phyloP scores from a whole-genome alignment of 2,113 vertebrate genomes.

The Micromys minutus region DNA sequence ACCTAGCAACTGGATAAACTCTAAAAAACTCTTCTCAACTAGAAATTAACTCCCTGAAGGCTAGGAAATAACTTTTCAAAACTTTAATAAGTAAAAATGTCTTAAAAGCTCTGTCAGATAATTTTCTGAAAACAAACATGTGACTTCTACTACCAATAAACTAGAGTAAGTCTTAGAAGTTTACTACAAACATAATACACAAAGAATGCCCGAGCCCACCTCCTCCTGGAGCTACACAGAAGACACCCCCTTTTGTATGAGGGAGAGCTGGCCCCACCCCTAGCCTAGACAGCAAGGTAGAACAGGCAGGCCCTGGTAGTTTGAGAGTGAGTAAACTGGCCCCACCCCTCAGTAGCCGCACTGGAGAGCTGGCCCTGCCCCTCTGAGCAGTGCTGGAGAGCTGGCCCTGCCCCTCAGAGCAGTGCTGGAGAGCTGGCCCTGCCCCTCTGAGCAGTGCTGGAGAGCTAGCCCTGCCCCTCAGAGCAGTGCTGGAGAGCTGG shows the following conservation, averaged over 20 bases:
- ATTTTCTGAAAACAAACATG: conserved; percentile 41
- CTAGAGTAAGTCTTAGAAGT: not conserved
- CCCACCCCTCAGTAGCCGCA: too few relatives aligned
- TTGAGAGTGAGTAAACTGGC: not conserved
- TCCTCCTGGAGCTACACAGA: not conserved
- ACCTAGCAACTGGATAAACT: not conserved
- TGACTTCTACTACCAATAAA: not conserved
- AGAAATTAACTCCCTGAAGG: not conserved
- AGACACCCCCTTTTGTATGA: not conserved
- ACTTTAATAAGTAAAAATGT: conserved; percentile 39
- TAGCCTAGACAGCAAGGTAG: not conserved
- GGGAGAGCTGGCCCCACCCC: not conserved
- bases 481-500: not conserved
- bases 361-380: too few relatives aligned
- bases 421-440: not conserved
- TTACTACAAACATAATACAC: not conserved
- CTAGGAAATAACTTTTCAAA: not conserved
- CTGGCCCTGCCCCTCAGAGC: too few relatives aligned
- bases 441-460: too few relatives aligned
- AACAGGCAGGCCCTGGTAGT: too few relatives aligned
- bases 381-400: too few relatives aligned
- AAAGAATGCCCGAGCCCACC: not conserved
- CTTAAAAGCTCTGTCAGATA: not conserved
- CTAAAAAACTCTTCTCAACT: not conserved
- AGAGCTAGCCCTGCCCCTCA: too few relatives aligned